Conservation (phyloP, 37 sponge, comb jelly and placozoan genomes). For the Haliclona indistincta region DNA sequence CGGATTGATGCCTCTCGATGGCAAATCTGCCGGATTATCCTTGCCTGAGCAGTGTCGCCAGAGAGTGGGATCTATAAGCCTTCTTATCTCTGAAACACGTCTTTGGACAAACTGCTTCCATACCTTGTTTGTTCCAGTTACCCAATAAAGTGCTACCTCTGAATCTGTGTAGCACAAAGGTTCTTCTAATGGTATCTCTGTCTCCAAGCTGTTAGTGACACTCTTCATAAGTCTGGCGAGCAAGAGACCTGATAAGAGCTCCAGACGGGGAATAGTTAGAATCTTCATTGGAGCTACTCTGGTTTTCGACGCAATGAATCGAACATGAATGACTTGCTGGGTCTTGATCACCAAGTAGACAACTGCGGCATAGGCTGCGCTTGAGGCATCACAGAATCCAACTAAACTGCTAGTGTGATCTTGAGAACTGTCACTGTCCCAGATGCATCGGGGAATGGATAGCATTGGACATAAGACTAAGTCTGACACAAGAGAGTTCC, state of each 20-base stretch:
- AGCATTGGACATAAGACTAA: neutral
- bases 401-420: neutral
- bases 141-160: slow-evolving; percentile 14
- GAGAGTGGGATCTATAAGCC: neutral
- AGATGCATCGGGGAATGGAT: neutral
- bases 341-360: neutral
- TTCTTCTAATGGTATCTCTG: slow-evolving; percentile 18
- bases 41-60: slow-evolving; percentile 20
- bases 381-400: slow-evolving; percentile 1
- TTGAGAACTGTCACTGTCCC: neutral
- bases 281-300: slow-evolving; percentile 22
- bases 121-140: neutral
- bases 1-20: slow-evolving; percentile 18
- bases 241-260: slow-evolving; percentile 20
- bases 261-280: slow-evolving; percentile 15
- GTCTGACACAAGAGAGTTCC: neutral
- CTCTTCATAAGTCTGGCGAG: slow-evolving; percentile 12
- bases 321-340: neutral
- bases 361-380: slow-evolving; percentile 14
- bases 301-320: slow-evolving; percentile 23
- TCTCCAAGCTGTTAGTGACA: neutral
- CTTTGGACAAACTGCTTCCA: slow-evolving; percentile 39
- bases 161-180: slow-evolving; percentile 18
- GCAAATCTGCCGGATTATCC: slow-evolving; percentile 24
- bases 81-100: slow-evolving; percentile 2